Conservation (phyloP, 2,797 vertebrate species). For the Sebastes itinus region DNA sequence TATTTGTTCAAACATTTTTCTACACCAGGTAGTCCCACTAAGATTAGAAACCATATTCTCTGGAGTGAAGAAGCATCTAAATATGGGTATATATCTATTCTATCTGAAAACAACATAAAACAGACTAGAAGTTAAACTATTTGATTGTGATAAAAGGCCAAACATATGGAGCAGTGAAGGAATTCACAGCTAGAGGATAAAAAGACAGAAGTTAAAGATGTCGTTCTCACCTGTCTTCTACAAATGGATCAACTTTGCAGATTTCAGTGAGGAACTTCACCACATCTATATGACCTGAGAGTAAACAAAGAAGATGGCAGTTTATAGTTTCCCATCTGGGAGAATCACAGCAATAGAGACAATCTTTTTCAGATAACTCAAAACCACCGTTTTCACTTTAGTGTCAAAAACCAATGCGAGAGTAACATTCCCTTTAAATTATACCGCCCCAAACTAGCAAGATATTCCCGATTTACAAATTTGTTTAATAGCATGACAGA, state of each 20-base stretch:
- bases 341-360: background rate
- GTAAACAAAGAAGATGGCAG: slow-evolving; percentile 7
- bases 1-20: background rate
- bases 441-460: background rate
- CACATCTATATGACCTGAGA: slow-evolving; percentile 86
- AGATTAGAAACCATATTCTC: background rate
- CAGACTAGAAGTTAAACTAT: background rate
- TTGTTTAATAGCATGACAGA: background rate
- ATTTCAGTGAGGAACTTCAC: slow-evolving; percentile 86
- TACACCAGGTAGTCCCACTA: background rate
- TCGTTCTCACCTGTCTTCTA: slow-evolving; percentile 84
- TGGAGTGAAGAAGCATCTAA: background rate
- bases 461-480: background rate
- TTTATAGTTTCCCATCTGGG: background rate
- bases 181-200: background rate
- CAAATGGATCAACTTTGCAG: slow-evolving; percentile 88
- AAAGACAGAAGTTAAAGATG: background rate
- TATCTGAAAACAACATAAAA: background rate
- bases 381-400: background rate
- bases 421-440: background rate
- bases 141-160: background rate
- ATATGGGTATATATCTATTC: background rate
- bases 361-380: background rate
- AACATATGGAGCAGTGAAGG: background rate
- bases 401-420: background rate